These are phyloP conservation scores for Dynastes maya DNA, from an alignment of 2,888 invertebrate genomes.

Conservation along the genomic window DNA sequence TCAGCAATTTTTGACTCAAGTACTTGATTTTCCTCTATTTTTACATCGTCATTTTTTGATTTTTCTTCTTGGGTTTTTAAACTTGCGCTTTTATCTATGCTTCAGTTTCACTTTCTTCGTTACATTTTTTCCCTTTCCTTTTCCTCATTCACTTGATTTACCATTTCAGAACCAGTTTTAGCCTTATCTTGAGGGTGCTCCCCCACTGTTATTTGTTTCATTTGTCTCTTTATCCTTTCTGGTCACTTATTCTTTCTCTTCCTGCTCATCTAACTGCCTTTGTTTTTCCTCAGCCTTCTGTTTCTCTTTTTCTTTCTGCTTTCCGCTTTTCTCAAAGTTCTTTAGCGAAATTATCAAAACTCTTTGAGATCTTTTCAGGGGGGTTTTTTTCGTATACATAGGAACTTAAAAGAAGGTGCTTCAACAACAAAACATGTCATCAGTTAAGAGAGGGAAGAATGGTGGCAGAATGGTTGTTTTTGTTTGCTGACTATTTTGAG, in stretches of 20 bases:
- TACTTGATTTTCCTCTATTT: conserved; percentile 62
- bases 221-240: conserved; percentile 5
- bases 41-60: conserved; percentile 47
- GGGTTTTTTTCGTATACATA: conserved; percentile 95
- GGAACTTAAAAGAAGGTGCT: conserved; percentile 92
- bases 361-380: conserved; percentile 83
- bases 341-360: conserved; percentile 76
- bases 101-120: conserved; percentile 73
- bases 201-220: conserved; percentile 52
- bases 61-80: conserved; percentile 66
- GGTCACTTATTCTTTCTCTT: conserved; percentile 46
- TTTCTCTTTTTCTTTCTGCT: conserved; percentile 72
- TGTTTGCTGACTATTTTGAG: conserved; percentile 60
- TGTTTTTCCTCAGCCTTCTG: conserved; percentile 63
- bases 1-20: conserved; percentile 60
- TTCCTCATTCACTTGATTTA: conserved; percentile 75
- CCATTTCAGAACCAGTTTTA: conserved; percentile 65
- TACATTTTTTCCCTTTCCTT: conserved; percentile 71
- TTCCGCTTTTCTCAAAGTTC: conserved; percentile 77
- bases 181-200: conserved; percentile 55
- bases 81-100: conserved; percentile 67
- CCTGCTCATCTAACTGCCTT: conserved; percentile 61
- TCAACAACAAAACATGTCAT: conserved; percentile 95
- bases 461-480: conserved; percentile 64
- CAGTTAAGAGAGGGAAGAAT: conserved; percentile 88